phyloP scores from a whole-genome alignment of 2,113 vertebrate genomes.

The Arizona elegans region DNA sequence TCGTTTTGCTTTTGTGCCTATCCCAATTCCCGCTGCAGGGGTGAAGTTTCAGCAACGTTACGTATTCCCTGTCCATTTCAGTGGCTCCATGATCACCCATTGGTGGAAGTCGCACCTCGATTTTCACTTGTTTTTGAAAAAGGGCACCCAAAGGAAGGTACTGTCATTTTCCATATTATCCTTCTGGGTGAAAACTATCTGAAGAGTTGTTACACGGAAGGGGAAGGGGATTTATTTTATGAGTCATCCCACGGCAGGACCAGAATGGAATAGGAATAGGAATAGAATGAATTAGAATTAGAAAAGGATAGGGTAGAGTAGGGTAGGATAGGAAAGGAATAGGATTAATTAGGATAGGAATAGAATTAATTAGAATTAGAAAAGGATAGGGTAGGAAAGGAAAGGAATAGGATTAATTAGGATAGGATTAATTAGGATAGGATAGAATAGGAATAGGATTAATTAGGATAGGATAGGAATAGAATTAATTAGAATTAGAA shows the following conservation, averaged over 20 bases:
- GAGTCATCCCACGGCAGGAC: neutral
- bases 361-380: too few relatives aligned
- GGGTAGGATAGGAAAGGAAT: too few relatives aligned
- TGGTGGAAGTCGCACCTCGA: slow-evolving; percentile 83
- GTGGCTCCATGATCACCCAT: slow-evolving; percentile 68
- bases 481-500: too few relatives aligned
- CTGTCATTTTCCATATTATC: neutral
- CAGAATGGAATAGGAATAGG: neutral
- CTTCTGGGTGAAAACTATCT: neutral
- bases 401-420: too few relatives aligned
- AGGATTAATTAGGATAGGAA: too few relatives aligned
- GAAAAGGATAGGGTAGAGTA: too few relatives aligned
- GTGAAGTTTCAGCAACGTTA: slow-evolving; percentile 84
- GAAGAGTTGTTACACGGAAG: neutral
- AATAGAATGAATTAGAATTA: too few relatives aligned
- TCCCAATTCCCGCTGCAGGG: slow-evolving; percentile 67
- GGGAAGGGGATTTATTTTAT: neutral
- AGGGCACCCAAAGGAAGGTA: slow-evolving; percentile 85
- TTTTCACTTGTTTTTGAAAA: slow-evolving; percentile 85
- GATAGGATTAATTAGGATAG: too few relatives aligned
- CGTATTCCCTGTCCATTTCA: slow-evolving; percentile 82
- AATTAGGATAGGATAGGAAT: too few relatives aligned
- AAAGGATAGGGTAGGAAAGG: too few relatives aligned
- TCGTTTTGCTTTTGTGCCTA: neutral
- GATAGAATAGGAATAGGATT: too few relatives aligned